Conservation (phyloP, 2,797 vertebrate genomes). For the Phylloscopus collybita region DNA sequence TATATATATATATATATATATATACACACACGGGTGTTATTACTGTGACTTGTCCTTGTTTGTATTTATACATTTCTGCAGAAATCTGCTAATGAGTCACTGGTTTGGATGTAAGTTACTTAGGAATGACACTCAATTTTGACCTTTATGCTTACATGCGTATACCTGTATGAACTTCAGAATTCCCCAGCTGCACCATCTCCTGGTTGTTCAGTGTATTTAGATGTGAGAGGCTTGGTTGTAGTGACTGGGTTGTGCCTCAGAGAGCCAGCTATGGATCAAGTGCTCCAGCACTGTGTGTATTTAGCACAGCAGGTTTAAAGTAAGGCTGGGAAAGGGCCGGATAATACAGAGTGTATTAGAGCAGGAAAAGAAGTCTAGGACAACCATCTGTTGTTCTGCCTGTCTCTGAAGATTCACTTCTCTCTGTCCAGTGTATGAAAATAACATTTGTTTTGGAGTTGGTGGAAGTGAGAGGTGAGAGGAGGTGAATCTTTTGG, state of each 20-base stretch:
- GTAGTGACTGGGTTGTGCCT: not conserved
- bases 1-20: too few relatives aligned
- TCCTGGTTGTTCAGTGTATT: not conserved
- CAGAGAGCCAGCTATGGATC: fast-evolving
- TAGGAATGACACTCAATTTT: not conserved
- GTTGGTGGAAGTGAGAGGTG: not conserved
- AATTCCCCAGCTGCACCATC: not conserved
- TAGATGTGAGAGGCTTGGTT: not conserved
- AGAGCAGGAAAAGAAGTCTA: not conserved
- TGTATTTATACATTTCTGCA: not conserved
- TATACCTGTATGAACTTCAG: not conserved
- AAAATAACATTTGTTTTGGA: not conserved
- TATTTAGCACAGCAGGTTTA: not conserved
- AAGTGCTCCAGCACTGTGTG: not conserved
- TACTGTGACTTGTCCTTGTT: not conserved
- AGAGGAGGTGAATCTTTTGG: not conserved
- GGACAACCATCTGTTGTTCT: not conserved
- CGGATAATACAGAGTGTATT: not conserved
- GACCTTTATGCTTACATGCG: not conserved
- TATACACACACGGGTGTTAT: not conserved
- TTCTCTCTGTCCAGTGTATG: not conserved
- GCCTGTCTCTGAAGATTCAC: not conserved
- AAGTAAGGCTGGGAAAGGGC: not conserved
- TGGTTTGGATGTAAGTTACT: not conserved
- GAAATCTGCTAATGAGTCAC: not conserved